Percentiles rank a stretch among this genome's conserved stretches.
These are phyloP conservation scores for Chionis minor DNA, from an alignment of 2,113 vertebrate genomes.

Conservation along the genomic window DNA sequence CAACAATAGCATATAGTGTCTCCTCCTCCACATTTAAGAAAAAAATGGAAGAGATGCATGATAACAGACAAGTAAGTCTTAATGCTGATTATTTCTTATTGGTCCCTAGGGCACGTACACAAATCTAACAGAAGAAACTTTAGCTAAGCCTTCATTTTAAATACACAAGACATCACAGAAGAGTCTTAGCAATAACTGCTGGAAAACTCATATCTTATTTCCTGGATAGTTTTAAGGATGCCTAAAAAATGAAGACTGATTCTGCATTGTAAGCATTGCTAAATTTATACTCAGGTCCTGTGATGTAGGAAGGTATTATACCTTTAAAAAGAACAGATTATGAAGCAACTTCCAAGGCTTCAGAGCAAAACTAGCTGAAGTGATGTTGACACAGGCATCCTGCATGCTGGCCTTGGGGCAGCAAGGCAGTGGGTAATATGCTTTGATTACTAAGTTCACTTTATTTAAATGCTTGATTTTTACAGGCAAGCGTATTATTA, in stretches of 20 bases:
- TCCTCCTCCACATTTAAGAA: neutral
- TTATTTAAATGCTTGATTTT: conserved; percentile 40
- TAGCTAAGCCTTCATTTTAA: neutral
- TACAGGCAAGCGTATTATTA: conserved; percentile 32
- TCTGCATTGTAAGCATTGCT: neutral
- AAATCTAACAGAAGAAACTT: neutral
- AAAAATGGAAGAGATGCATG: neutral
- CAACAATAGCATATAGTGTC: neutral
- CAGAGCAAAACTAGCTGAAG: neutral
- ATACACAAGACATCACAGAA: neutral
- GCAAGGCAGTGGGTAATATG: neutral
- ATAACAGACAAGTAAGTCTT: neutral
- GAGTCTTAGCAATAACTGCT: neutral
- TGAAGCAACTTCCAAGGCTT: neutral
- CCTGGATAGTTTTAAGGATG: neutral
- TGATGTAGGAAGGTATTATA: neutral
- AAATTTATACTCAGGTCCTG: neutral
- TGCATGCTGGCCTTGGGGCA: conserved; percentile 16
- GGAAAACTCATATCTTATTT: neutral
- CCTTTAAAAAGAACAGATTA: neutral
- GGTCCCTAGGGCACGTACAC: neutral
- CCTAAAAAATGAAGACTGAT: neutral
- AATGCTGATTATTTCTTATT: neutral
- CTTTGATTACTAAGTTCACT: conserved; percentile 21
- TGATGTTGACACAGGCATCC: neutral